A percentile compares a stretch with the other conserved stretches of the same genome.
phyloP scores from a whole-genome alignment of 35 echinoderm and acorn worm genomes.

The Stichopus chloronotus region DNA sequence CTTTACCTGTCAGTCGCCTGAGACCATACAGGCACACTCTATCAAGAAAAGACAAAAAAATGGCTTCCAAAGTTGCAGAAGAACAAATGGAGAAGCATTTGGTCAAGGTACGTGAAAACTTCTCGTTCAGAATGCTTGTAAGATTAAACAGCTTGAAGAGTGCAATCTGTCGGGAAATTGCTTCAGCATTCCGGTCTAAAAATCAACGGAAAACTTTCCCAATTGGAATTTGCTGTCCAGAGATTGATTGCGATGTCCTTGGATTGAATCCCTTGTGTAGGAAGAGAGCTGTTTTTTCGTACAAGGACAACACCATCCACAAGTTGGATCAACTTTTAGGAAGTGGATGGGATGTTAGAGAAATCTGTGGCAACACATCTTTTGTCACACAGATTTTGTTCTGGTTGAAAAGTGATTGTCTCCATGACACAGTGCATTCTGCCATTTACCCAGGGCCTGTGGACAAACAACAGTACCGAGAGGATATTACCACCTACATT shows the following conservation, averaged over 20 bases:
- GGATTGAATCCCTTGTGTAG: neutral
- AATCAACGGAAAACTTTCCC: neutral
- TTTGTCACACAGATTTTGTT: neutral
- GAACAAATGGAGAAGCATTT: too few species aligned
- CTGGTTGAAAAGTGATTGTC: neutral
- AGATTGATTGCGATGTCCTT: neutral
- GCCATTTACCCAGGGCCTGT: neutral
- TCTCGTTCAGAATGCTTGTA: neutral
- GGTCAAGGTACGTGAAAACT: neutral
- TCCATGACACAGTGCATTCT: neutral
- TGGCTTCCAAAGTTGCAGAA: too few species aligned
- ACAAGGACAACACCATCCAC: neutral
- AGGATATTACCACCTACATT: too few species aligned
- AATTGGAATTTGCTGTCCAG: neutral
- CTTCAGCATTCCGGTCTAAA: neutral
- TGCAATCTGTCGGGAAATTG: neutral
- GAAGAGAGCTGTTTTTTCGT: neutral
- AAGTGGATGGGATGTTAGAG: neutral
- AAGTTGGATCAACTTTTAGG: neutral
- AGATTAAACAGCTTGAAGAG: neutral
- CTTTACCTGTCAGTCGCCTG: too few species aligned
- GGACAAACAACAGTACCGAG: too few species aligned
- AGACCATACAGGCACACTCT: too few species aligned
- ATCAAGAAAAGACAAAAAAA: too few species aligned
- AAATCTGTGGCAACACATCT: neutral